Conservation (phyloP, 1,140 invertebrate genomes). For the Platyscapa corneri region DNA sequence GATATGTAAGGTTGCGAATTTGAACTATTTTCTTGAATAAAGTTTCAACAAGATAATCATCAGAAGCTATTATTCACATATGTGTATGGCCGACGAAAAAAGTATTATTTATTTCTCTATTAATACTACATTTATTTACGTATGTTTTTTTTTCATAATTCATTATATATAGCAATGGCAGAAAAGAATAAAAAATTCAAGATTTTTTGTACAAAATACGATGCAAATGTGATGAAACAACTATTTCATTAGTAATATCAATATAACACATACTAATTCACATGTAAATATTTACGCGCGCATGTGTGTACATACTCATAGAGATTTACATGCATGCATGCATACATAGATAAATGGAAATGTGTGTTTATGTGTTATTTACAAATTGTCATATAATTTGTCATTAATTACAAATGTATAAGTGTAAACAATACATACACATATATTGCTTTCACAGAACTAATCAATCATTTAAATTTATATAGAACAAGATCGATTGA, state of each 20-base stretch:
- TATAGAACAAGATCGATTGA: constrained; percentile 21
- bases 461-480: neutral
- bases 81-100: constrained; percentile 3
- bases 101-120: constrained; percentile 15
- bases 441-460: constrained; percentile 52
- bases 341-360: constrained; percentile 38
- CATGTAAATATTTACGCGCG: constrained; percentile 51
- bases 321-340: constrained; percentile 54
- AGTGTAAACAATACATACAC: constrained; percentile 57
- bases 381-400: constrained; percentile 60
- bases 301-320: constrained; percentile 41
- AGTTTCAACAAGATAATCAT: constrained; percentile 51
- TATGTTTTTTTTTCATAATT: constrained; percentile 52
- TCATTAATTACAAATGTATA: constrained; percentile 57
- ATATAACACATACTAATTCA: constrained; percentile 42
- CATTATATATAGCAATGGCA: constrained; percentile 63
- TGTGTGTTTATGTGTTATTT: constrained; percentile 60
- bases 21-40: constrained; percentile 9
- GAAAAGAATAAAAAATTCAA: constrained; percentile 68
- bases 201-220: constrained; percentile 74
- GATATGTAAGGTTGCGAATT: constrained; percentile 32
- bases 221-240: constrained; percentile 74
- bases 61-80: neutral
- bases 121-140: constrained; percentile 44
- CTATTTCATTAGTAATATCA: too few species aligned